phyloP scores from a whole-genome alignment of 2,888 invertebrate genomes.

The Gymnocheta viridis region DNA sequence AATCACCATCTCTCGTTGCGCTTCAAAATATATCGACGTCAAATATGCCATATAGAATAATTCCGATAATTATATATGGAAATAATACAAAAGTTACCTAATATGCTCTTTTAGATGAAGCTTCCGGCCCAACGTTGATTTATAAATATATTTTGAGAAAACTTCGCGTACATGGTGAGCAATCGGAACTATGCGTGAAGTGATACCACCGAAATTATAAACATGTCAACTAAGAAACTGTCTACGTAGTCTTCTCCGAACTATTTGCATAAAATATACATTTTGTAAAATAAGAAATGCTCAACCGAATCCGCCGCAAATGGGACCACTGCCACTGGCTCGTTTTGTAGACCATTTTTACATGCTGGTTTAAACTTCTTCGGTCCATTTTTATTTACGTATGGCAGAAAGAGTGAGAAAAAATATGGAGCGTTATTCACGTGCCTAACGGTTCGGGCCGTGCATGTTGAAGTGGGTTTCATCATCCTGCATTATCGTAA shows the following conservation, averaged over 20 bases:
- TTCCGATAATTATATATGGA: slow-evolving; percentile 6
- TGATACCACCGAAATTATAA: slow-evolving; percentile 60
- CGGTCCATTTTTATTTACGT: slow-evolving; percentile 56
- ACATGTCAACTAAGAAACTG: slow-evolving; percentile 61
- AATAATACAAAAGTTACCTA: neutral
- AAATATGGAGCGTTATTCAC: slow-evolving; percentile 59
- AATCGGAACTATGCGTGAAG: slow-evolving; percentile 39
- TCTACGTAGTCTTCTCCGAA: slow-evolving; percentile 52
- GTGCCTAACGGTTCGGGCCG: slow-evolving; percentile 39
- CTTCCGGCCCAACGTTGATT: slow-evolving; percentile 36
- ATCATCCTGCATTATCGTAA: no score
- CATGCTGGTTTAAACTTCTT: slow-evolving; percentile 68
- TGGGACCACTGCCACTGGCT: slow-evolving; percentile 63
- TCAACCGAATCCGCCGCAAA: slow-evolving; percentile 59
- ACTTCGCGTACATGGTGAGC: slow-evolving; percentile 19
- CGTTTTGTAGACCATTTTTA: slow-evolving; percentile 51
- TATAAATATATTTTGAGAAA: slow-evolving; percentile 25
- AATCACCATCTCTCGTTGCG: slow-evolving; percentile 6
- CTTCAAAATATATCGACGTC: slow-evolving; percentile 10
- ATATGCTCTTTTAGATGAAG: slow-evolving; percentile 61
- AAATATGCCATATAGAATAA: slow-evolving; percentile 28
- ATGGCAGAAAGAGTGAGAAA: no score
- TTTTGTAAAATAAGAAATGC: slow-evolving; percentile 40
- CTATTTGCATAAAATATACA: slow-evolving; percentile 57
- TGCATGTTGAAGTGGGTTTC: slow-evolving; percentile 27